Evolutionary conservation across 2,888 invertebrate species (phyloP).

Genomic region (Fragum sueziense): DNA sequence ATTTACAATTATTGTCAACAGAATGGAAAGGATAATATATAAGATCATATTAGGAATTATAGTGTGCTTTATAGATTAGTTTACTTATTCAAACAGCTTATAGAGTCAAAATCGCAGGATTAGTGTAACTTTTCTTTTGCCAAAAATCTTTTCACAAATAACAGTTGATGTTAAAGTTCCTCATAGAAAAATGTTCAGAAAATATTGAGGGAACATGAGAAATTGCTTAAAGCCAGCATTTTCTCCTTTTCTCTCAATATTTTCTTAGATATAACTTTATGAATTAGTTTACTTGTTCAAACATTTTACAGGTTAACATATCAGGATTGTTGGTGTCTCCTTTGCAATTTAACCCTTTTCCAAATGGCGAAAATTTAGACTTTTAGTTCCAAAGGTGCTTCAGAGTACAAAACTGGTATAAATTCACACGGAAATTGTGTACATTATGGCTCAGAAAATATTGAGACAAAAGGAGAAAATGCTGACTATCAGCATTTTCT

Average conservation of each 20-base stretch:
- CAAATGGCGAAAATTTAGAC: too few relatives aligned
- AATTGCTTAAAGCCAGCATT: not conserved
- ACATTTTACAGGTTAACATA: not conserved
- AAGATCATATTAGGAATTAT: not conserved
- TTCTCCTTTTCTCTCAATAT: not conserved
- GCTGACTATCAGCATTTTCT: not conserved
- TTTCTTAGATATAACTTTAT: not conserved
- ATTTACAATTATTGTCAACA: too few relatives aligned
- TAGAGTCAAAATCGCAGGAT: slow-evolving; percentile 5
- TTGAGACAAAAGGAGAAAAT: not conserved
- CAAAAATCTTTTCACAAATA: not conserved
- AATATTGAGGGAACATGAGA: not conserved
- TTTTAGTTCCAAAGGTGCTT: not conserved
- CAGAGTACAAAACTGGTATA: too few relatives aligned
- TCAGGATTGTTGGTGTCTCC: not conserved
- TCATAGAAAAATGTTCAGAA: not conserved
- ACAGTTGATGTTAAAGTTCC: too few relatives aligned
- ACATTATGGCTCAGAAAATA: not conserved
- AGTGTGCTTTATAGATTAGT: not conserved
- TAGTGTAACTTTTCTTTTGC: not conserved
- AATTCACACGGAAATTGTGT: too few relatives aligned
- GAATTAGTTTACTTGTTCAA: not conserved
- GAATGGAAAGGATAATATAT: not conserved
- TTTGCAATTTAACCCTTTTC: not conserved
- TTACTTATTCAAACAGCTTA: slow-evolving; percentile 3